These are phyloP conservation scores for Pandion haliaetus DNA, from an alignment of 2,113 vertebrate genomes.

Conservation along the genomic window DNA sequence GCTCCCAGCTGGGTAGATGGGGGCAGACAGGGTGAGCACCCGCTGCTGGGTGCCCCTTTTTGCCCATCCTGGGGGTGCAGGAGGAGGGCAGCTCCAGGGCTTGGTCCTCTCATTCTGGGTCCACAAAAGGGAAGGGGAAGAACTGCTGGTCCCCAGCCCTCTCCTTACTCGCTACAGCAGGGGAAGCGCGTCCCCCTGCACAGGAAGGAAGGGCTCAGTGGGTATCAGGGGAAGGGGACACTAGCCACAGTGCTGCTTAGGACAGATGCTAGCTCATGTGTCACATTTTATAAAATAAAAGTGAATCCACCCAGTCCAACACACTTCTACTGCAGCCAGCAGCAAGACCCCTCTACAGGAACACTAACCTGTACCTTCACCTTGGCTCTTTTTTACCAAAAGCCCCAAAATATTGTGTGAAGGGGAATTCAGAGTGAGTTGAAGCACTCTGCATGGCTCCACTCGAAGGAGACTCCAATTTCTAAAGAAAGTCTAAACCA, in stretches of 20 bases:
- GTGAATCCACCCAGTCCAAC: fast-evolving
- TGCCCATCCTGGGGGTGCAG: fast-evolving
- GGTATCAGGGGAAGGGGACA: background rate
- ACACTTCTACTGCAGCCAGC: background rate
- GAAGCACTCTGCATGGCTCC: background rate
- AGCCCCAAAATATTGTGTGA: background rate
- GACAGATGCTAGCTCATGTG: background rate
- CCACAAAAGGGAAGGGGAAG: background rate
- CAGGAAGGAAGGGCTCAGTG: fast-evolving
- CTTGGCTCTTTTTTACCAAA: background rate
- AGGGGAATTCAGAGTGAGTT: background rate
- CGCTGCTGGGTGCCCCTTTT: background rate
- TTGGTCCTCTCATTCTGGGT: background rate
- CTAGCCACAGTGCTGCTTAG: background rate
- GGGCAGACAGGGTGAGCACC: background rate
- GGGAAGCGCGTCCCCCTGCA: fast-evolving
- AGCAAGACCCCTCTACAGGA: background rate
- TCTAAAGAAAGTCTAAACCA: background rate
- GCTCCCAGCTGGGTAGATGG: background rate
- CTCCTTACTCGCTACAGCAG: background rate
- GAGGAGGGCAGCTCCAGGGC: background rate
- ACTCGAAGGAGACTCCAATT: background rate
- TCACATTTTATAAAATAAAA: background rate
- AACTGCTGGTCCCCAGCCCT: background rate
- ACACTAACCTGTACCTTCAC: background rate